These are phyloP conservation scores for Sitodiplosis mosellana DNA, from an alignment of 1,140 invertebrate genomes.

Conservation along the genomic window DNA sequence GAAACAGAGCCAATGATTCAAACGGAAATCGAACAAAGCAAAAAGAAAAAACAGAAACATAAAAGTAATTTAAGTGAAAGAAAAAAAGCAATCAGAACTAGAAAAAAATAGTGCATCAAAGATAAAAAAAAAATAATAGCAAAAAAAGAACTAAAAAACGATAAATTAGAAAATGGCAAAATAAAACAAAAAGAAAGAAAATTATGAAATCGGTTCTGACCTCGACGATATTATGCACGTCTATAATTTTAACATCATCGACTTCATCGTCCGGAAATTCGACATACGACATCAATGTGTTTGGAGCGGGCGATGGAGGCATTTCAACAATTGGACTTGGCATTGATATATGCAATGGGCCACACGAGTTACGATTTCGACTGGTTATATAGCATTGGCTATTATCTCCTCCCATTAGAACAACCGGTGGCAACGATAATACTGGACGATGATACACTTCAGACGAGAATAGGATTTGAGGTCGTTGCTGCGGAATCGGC, in stretches of 20 bases:
- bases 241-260: conserved; percentile 12
- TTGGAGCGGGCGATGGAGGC: conserved; percentile 13
- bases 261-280: conserved; percentile 59
- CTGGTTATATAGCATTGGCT: not conserved
- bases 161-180: not conserved
- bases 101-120: not conserved
- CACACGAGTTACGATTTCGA: not conserved
- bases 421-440: conserved; percentile 20
- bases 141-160: conserved; percentile 3
- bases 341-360: not conserved
- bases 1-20: no score
- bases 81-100: not conserved
- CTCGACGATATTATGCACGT: conserved; percentile 15
- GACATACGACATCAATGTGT: conserved; percentile 26
- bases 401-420: conserved; percentile 14
- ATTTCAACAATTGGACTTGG: conserved; percentile 15
- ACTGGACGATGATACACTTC: conserved; percentile 23
- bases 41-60: no score
- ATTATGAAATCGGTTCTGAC: conserved; percentile 14
- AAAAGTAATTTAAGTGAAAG: not conserved
- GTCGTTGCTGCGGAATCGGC: conserved; percentile 1
- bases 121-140: conserved; percentile 1
- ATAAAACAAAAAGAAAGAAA: conserved; percentile 8
- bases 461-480: not conserved
- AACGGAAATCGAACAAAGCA: no score